A percentile compares a stretch with the other conserved stretches of the same genome.
These are phyloP conservation scores for Pangasius mekongensis DNA, from an alignment of 2,797 vertebrate species.

Conservation along the genomic window DNA sequence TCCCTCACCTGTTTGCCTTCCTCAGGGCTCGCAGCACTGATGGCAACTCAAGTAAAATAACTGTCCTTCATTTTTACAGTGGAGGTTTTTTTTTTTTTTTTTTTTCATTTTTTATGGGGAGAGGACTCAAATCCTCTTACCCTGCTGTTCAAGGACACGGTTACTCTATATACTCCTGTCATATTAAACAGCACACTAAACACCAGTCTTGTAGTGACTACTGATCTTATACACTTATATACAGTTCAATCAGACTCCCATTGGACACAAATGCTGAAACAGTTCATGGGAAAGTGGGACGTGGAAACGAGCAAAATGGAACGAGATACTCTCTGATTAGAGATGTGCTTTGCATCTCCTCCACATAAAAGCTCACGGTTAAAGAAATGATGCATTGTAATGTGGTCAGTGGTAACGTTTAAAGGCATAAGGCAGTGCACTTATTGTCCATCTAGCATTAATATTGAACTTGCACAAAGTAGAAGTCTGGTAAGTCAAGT, in stretches of 20 bases:
- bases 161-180: constrained; percentile 29
- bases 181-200: constrained; percentile 33
- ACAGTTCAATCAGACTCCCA: neutral
- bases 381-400: constrained; percentile 53
- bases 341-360: constrained; percentile 40
- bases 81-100: constrained; percentile 21
- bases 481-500: constrained; percentile 43
- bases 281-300: neutral
- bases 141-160: neutral
- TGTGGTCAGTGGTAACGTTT: constrained; percentile 54
- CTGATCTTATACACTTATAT: neutral
- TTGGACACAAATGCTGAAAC: neutral
- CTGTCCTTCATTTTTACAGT: constrained; percentile 73
- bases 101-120: neutral
- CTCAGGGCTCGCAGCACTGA: constrained; percentile 68
- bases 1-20: constrained; percentile 71
- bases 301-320: constrained; percentile 35
- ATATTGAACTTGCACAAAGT: constrained; percentile 45
- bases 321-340: constrained; percentile 47
- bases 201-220: neutral
- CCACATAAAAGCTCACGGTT: constrained; percentile 52
- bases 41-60: constrained; percentile 59
- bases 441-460: constrained; percentile 55
- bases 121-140: constrained; percentile 21
- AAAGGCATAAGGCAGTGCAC: constrained; percentile 49